Evolutionary conservation across 2,888 invertebrate genomes (phyloP).

Genomic region (Parapristionchus giblindavisi): DNA sequence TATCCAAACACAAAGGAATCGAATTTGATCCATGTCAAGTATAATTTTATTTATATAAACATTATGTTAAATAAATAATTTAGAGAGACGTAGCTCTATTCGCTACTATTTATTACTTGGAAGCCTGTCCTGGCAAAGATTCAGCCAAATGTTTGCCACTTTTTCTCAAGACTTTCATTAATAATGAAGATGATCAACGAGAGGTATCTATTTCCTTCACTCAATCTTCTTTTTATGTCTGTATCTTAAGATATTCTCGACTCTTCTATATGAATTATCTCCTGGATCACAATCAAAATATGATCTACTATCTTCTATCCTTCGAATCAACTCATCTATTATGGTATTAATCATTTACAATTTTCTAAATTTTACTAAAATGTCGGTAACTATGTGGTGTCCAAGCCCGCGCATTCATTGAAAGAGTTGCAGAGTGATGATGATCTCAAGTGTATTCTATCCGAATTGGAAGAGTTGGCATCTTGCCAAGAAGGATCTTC

Average conservation of each 20-base stretch:
- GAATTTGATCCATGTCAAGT: not conserved
- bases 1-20: not conserved
- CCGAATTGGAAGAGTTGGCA: slow-evolving; percentile 9
- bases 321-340: not conserved
- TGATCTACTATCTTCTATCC: slow-evolving; percentile 7
- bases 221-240: not conserved
- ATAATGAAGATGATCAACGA: not conserved
- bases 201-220: not conserved
- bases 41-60: not conserved
- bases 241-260: not conserved
- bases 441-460: not conserved
- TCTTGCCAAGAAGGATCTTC: slow-evolving; percentile 21
- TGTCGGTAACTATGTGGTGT: not conserved
- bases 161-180: slow-evolving; percentile 23
- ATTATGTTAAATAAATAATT: not conserved
- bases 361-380: not conserved
- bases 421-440: not conserved
- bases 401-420: not conserved
- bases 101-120: slow-evolving; percentile 8
- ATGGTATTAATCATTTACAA: not conserved
- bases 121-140: slow-evolving; percentile 14
- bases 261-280: not conserved
- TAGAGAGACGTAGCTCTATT: slow-evolving; percentile 5
- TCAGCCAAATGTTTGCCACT: slow-evolving; percentile 11
- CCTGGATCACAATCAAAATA: slow-evolving; percentile 26